Percentiles rank a stretch among this genome's conserved stretches.
These are phyloP conservation scores for Edolisoma coerulescens DNA, from an alignment of 2,113 vertebrate genomes.

Conservation along the genomic window DNA sequence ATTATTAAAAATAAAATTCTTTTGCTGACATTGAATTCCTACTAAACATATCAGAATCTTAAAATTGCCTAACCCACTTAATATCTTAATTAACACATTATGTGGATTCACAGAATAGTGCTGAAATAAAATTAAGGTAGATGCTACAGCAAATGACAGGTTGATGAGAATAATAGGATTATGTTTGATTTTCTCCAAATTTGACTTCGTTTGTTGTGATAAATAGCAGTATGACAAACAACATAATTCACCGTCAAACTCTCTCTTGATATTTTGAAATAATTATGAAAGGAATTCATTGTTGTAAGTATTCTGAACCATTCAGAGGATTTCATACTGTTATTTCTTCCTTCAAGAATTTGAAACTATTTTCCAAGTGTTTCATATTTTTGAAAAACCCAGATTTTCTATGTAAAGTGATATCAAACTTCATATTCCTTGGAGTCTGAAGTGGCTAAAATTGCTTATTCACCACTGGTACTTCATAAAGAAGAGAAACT, in stretches of 20 bases:
- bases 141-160: background rate
- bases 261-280: background rate
- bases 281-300: background rate
- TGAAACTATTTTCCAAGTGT: background rate
- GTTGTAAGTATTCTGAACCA: background rate
- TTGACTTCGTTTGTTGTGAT: background rate
- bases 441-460: background rate
- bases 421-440: background rate
- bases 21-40: background rate
- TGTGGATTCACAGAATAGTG: background rate
- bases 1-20: background rate
- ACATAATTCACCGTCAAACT: background rate
- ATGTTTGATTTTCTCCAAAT: background rate
- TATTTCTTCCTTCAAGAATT: background rate
- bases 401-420: background rate
- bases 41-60: background rate
- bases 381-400: background rate
- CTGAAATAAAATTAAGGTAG: background rate
- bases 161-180: background rate
- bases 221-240: background rate
- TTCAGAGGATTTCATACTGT: background rate
- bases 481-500: background rate
- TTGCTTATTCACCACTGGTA: background rate
- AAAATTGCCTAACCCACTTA: background rate
- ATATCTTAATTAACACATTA: background rate